Base-by-base conservation (phyloP, 2,113 vertebrate genomes). In the Cottus gobio region DNA sequence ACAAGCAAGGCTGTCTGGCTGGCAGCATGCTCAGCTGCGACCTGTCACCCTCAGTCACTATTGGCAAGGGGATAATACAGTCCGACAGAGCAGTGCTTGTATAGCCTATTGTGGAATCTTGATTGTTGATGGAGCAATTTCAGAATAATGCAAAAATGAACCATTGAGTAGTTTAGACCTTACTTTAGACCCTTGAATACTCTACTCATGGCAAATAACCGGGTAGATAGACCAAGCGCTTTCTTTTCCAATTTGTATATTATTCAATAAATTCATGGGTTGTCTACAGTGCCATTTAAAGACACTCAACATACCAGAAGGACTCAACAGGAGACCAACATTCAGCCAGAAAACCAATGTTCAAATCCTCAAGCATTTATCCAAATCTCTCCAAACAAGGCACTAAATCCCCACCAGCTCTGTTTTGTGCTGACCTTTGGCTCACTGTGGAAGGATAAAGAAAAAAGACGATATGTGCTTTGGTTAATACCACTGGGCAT, bases 11-110 rank as follows among this genome's bases (percentile, higher is more conserved):
- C 70, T 84, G 77, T 56, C 31, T 83, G 65, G 63, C 70, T 86
- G 89, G 75, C 79, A 87, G 77, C 63, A 37, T 66, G 71, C 84
- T 91, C 91, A 90, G 90, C 89, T 93, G 89, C 0, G 84, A 89
- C 85, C 90, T 85, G 80, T 91, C 89, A 88, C 20, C 76, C 73
- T 75, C 80, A 69, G 78, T 88, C 81, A 85, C 75, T 37, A 62
- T 75, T 64, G 34, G 71, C 54, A 62, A 75, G 39, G 62, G 39
- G 65, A 78, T 76, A 79, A 89, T 69, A 50, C 24, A 64, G 39
- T 77, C 24, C 22, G 77, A 90, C 86, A 85, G 26, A 69, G 12
- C 73, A 36, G 54, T 64, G 75, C 50, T 18, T 75, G 26, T 69
- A 4, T 30, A 15, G 46, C 11, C 24, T 31, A 58, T 8, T 54